Evolutionary conservation across 2,113 vertebrate species (phyloP).

Genomic region (Philantomba maxwellii): DNA sequence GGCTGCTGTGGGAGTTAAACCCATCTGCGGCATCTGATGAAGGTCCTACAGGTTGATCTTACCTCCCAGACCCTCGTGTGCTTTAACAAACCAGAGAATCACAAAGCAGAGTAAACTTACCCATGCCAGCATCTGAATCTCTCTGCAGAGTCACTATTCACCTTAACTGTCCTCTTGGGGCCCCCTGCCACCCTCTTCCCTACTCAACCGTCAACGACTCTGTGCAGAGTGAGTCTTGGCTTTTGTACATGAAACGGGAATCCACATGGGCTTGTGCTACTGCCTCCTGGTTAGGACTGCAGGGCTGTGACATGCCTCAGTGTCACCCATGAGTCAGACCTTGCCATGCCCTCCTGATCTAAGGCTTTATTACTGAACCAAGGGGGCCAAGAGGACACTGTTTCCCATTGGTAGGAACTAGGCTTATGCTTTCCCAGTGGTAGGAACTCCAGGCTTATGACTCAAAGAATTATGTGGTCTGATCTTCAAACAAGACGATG

Average conservation of each 20-base stretch:
- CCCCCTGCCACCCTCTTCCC: not conserved
- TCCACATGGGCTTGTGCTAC: not conserved
- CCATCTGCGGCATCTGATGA: not conserved
- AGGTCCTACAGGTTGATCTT: not conserved
- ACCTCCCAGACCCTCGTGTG: not conserved
- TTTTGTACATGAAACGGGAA: not conserved
- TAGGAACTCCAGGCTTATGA: not conserved
- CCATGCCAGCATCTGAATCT: not conserved
- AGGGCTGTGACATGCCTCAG: not conserved
- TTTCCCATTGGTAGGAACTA: not conserved
- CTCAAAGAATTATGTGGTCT: not conserved
- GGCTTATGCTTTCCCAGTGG: not conserved
- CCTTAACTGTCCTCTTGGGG: not conserved
- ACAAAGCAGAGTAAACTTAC: not conserved
- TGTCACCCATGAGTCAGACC: slow-evolving; percentile 30
- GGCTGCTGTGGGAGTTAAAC: not conserved
- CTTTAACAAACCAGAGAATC: not conserved
- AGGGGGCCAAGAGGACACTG: not conserved
- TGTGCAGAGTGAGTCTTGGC: not conserved
- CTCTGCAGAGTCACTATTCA: not conserved
- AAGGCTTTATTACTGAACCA: not conserved
- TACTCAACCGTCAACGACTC: not conserved
- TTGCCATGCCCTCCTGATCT: not conserved
- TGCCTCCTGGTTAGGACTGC: not conserved
- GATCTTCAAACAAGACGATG: not conserved